phyloP scores from a whole-genome alignment of 1,140 invertebrate genomes.

The Drosophila mayri region DNA sequence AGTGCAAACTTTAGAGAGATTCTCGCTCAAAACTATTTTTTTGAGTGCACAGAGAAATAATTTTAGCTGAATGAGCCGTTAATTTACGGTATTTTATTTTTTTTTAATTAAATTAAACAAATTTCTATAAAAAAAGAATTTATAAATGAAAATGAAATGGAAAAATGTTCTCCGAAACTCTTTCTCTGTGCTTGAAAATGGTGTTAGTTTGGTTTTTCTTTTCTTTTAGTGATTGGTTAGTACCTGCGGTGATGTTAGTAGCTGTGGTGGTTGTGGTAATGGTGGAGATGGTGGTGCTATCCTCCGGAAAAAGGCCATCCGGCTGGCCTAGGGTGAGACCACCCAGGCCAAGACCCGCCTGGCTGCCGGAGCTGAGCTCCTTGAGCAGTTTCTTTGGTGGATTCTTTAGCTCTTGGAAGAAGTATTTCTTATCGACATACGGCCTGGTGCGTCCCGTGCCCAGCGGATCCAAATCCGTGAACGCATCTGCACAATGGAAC shows the following conservation, averaged over 20 bases:
- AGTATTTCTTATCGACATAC: conserved; percentile 97
- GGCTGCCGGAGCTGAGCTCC: conserved; percentile 87
- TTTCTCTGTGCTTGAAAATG: conserved; percentile 34
- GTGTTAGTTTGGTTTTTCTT: conserved; percentile 7
- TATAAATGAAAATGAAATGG: neutral
- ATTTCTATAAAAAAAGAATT: too few species aligned
- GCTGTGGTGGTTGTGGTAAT: conserved; percentile 39
- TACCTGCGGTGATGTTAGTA: conserved; percentile 52
- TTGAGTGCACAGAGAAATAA: conserved; percentile 21
- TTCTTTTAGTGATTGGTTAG: conserved; percentile 36
- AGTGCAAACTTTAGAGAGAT: conserved; percentile 75
- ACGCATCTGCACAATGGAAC: conserved; percentile 89
- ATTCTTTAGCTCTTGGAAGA: conserved; percentile 97
- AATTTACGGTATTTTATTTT: neutral
- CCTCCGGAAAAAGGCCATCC: conserved; percentile 62
- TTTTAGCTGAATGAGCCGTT: neutral
- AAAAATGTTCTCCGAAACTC: neutral
- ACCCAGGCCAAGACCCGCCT: conserved; percentile 52
- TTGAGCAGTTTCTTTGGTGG: conserved; percentile 95
- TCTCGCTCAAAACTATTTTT: conserved; percentile 8
- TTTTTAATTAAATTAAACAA: too few species aligned
- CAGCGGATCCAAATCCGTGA: conserved; percentile 96
- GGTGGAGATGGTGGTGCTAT: conserved; percentile 43
- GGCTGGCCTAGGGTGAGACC: conserved; percentile 58
- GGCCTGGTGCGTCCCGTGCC: conserved; percentile 95